Evolutionary conservation across 2,888 invertebrate species (phyloP).

Genomic region (Microctonus aethiopoides): DNA sequence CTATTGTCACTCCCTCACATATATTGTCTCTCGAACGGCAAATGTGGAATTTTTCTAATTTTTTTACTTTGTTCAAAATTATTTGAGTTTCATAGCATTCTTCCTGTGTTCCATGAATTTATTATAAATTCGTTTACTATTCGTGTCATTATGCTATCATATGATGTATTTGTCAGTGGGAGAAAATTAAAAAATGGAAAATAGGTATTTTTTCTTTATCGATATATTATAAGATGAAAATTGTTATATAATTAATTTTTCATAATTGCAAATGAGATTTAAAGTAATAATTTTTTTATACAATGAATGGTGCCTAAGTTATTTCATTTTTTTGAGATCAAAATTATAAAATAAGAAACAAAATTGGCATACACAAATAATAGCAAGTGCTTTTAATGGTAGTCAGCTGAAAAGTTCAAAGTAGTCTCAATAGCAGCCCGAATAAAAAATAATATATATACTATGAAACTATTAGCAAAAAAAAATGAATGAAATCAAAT

Average conservation of each 20-base stretch:
- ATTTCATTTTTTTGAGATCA: neutral
- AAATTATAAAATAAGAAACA: no score
- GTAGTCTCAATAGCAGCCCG: no score
- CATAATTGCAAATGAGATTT: neutral
- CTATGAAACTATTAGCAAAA: no score
- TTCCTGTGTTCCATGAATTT: neutral
- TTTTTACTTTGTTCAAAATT: neutral
- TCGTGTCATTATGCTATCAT: no score
- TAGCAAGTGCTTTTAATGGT: no score
- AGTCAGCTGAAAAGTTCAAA: no score
- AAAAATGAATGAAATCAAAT: no score
- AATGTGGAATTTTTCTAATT: neutral
- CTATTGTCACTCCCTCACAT: slow-evolving; percentile 1
- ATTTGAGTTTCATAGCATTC: neutral
- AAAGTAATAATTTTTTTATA: neutral
- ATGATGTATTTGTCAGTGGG: no score
- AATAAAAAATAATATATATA: no score
- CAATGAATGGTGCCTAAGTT: neutral
- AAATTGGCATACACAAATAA: no score
- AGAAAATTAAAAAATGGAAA: no score
- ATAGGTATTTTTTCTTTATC: no score
- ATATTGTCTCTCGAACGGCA: neutral
- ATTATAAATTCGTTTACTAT: neutral
- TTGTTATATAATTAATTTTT: neutral
- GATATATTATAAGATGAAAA: neutral